phyloP scores from a whole-genome alignment of 2,797 vertebrate species.

The Mus spretus region DNA sequence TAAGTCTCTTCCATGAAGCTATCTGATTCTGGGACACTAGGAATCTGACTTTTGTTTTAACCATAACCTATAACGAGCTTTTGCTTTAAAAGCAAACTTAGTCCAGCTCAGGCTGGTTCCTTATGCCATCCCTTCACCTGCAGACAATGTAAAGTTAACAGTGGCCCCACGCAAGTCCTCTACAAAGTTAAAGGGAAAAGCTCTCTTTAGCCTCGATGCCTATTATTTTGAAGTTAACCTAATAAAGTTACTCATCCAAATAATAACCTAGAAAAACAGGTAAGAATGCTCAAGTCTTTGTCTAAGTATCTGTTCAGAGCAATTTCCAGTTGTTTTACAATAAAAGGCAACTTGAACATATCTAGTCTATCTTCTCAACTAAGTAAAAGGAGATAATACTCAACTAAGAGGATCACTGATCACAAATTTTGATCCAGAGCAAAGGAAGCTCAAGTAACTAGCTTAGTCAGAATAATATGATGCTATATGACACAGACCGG shows the following conservation, averaged over 20 bases:
- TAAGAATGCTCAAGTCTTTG: neutral
- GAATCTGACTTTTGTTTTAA: slow-evolving; percentile 43
- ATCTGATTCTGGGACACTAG: neutral
- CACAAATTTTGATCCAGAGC: slow-evolving; percentile 1
- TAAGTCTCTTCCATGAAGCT: slow-evolving; percentile 13
- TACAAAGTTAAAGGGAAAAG: slow-evolving; percentile 52
- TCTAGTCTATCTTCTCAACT: neutral
- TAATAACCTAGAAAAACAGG: slow-evolving; percentile 36
- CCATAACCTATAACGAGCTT: slow-evolving; percentile 31
- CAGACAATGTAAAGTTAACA: slow-evolving; percentile 41
- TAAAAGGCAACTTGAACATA: slow-evolving; percentile 22
- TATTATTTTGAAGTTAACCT: slow-evolving; percentile 6
- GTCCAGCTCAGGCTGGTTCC: slow-evolving; percentile 6
- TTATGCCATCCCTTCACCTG: slow-evolving; percentile 41
- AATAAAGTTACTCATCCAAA: slow-evolving; percentile 59
- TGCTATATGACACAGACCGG: neutral
- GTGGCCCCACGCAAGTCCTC: slow-evolving; percentile 9
- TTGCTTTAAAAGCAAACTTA: slow-evolving; percentile 49
- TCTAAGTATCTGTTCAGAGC: slow-evolving; percentile 8
- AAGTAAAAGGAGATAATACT: slow-evolving; percentile 12
- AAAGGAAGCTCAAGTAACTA: neutral
- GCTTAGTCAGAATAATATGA: neutral
- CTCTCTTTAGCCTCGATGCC: neutral
- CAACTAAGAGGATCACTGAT: neutral
- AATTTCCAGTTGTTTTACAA: slow-evolving; percentile 17